Conservation (phyloP, 1,140 invertebrate genomes). For the Hormaphis cornu region DNA sequence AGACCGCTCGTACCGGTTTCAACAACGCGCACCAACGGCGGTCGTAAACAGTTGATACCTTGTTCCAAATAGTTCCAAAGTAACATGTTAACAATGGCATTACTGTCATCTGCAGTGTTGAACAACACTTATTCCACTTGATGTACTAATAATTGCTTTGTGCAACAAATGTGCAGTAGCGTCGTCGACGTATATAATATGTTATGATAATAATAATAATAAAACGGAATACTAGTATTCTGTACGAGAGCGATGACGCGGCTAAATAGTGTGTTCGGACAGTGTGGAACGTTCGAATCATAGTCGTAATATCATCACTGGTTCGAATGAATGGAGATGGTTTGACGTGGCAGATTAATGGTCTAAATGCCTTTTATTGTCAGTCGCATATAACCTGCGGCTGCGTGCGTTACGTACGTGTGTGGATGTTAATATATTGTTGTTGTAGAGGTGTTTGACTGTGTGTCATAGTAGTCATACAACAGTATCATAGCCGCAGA, state of each 20-base stretch:
- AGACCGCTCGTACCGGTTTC: too few relatives aligned
- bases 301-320: neutral
- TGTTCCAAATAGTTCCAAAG: neutral
- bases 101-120: neutral
- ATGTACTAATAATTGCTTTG: slow-evolving; percentile 6
- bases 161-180: neutral
- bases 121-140: slow-evolving; percentile 3
- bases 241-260: slow-evolving; percentile 4
- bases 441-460: too few relatives aligned
- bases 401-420: too few relatives aligned
- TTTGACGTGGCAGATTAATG: too few relatives aligned
- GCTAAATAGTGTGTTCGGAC: slow-evolving; percentile 12
- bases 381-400: too few relatives aligned
- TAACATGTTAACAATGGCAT: neutral
- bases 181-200: neutral
- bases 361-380: too few relatives aligned
- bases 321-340: neutral
- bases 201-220: too few relatives aligned
- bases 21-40: too few relatives aligned
- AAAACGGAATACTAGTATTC: too few relatives aligned
- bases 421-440: neutral
- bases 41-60: too few relatives aligned
- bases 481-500: too few relatives aligned
- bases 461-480: too few relatives aligned
- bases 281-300: neutral